A percentile compares a stretch with the other conserved stretches of the same genome.
These are phyloP conservation scores for Paratrypauchen microcephalus DNA, from an alignment of 2,797 vertebrate species.

Conservation along the genomic window DNA sequence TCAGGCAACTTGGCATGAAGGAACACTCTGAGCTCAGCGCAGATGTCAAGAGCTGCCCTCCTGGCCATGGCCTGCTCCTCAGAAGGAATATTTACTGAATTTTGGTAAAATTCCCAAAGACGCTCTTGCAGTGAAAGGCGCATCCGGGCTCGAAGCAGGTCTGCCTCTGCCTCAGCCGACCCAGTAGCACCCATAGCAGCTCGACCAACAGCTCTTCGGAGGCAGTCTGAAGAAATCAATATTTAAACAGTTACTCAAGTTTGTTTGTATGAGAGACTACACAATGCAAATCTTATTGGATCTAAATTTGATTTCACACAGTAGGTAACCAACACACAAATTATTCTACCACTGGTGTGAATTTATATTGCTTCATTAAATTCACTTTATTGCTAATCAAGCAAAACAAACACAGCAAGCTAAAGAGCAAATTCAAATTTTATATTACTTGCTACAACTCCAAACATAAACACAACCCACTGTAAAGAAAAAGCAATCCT, in stretches of 20 bases:
- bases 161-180: slow-evolving; percentile 60
- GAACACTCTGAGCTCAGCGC: slow-evolving; percentile 90
- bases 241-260: not conserved
- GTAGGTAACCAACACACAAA: not conserved
- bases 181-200: slow-evolving; percentile 45
- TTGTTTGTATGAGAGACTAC: not conserved
- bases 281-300: not conserved
- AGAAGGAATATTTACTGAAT: slow-evolving; percentile 83
- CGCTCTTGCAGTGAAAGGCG: slow-evolving; percentile 93
- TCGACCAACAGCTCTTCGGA: slow-evolving; percentile 64
- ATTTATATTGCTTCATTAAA: not conserved
- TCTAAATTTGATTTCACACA: not conserved
- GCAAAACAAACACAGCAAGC: slow-evolving; percentile 1
- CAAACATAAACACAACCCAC: slow-evolving; percentile 61
- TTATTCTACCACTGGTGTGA: not conserved
- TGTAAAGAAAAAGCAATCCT: slow-evolving; percentile 67
- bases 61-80: slow-evolving; percentile 90
- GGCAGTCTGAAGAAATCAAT: slow-evolving; percentile 56
- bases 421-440: not conserved
- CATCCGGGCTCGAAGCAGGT: slow-evolving; percentile 78
- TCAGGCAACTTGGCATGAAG: slow-evolving; percentile 93
- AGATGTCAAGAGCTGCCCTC: slow-evolving; percentile 94
- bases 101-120: slow-evolving; percentile 88
- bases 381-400: slow-evolving; percentile 4
- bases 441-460: not conserved